Percentiles rank a stretch among this genome's conserved stretches.
Evolutionary conservation across 1,140 invertebrate genomes (phyloP).

Genomic region (Orchesella cincta): DNA sequence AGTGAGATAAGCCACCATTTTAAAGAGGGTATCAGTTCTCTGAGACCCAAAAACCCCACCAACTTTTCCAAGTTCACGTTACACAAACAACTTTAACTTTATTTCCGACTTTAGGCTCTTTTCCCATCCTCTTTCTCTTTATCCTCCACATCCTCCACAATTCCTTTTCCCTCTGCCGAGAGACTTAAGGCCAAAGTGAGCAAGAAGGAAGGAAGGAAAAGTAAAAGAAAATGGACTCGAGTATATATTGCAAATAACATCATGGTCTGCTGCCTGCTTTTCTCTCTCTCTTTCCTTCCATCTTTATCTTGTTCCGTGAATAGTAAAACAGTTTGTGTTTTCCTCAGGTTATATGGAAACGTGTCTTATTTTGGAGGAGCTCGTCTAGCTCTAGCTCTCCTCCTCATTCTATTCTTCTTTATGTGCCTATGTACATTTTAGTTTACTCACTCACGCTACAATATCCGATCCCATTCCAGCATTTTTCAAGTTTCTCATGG

Average conservation of each 20-base stretch:
- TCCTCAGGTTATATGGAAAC: too few species aligned
- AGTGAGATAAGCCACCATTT: slow-evolving; percentile 8
- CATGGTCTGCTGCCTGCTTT: not conserved
- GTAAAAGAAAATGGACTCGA: not conserved
- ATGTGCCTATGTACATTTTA: not conserved
- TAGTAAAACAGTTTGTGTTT: not conserved
- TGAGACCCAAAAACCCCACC: too few species aligned
- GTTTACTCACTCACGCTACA: too few species aligned
- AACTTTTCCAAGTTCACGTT: slow-evolving; percentile 13
- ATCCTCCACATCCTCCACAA: not conserved
- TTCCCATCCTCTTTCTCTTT: not conserved
- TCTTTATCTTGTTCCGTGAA: not conserved
- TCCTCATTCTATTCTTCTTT: too few species aligned
- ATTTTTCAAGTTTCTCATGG: too few species aligned
- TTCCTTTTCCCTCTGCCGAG: not conserved
- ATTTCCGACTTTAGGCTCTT: slow-evolving; percentile 10
- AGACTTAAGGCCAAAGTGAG: not conserved
- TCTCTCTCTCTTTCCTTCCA: not conserved
- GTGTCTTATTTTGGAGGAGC: too few species aligned
- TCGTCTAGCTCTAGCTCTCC: too few species aligned
- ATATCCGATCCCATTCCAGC: too few species aligned
- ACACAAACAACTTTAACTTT: slow-evolving; percentile 19
- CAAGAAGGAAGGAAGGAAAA: not conserved
- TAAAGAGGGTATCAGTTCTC: slow-evolving; percentile 5
- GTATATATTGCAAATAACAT: not conserved